Base-by-base conservation (phyloP, 2,888 invertebrate genomes). In the Pheosia tremula region DNA sequence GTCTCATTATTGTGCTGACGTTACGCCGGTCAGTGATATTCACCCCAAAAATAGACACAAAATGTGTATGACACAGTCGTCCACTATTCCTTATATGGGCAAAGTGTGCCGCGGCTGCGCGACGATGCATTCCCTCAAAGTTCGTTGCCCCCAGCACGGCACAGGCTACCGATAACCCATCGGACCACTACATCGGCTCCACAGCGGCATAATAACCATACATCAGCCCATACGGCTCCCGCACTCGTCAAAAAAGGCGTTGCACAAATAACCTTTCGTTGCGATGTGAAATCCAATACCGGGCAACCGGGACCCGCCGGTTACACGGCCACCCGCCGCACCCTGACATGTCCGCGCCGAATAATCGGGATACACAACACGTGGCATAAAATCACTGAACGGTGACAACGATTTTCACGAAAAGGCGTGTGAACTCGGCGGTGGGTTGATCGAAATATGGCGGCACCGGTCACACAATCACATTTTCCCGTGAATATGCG, bases 341-440 rank as follows among this genome's bases (percentile, higher is more conserved):
- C 67, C 66, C 66, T 60, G 71, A 77, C 72, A 68, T 69, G 67
- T 69, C 65, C 56, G 61, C 63, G 66, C 66, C 62, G 70, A 70
- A 77, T 74, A 72, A 72, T 72, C 72, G 67, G 65, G 79, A 84
- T 88, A 84, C 86, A 91, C 87, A 85, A 90, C 93, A 93, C 93
- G 93, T 93, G 93, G 93, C 92, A 88, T 86, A 87, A 87, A 91
- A 90, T 90, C 92, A 92, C 89, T 92, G 92, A 88, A 91, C 91
- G 86, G 86, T 91, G 89, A 90, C 90, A 88, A 87, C 78, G 86
- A 85, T 88, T 84, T 90, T 86, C 81, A 85, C 72, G 83, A 91
- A 92, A 90, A 92, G 88, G 91, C 90, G 89, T 93, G 93, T 93
- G 84, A 92, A 91, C 90, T 90, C 84, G 67, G 75, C 81, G 81